phyloP scores from a whole-genome alignment of 37 sponge, comb jelly and placozoan genomes.

The Oopsacas minuta region DNA sequence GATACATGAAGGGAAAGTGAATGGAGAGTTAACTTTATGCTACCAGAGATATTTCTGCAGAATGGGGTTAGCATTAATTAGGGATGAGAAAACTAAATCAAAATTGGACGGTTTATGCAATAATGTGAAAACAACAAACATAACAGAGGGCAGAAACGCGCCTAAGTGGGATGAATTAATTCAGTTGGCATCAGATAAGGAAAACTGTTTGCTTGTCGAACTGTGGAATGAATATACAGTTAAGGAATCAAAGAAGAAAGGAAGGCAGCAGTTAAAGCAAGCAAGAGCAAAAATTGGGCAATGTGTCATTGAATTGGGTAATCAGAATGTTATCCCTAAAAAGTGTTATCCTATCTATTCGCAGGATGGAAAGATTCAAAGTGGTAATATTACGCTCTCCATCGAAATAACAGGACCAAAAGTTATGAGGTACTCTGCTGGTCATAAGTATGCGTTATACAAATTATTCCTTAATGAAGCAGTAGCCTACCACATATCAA shows the following conservation, averaged over 20 bases:
- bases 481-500: neutral
- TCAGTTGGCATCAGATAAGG: neutral
- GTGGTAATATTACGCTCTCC: neutral
- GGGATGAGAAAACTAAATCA: neutral
- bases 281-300: neutral
- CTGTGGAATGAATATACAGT: neutral
- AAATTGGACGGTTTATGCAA: neutral
- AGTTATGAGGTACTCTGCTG: neutral
- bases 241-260: neutral
- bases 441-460: neutral
- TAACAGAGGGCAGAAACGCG: neutral
- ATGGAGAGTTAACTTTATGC: neutral
- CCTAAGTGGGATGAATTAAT: neutral
- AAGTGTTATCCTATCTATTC: neutral
- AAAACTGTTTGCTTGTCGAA: neutral
- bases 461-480: neutral
- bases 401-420: neutral
- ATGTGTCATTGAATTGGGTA: neutral
- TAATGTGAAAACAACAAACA: neutral
- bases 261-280: neutral
- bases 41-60: neutral
- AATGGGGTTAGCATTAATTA: neutral
- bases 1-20: neutral
- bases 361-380: neutral
- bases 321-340: neutral